phyloP scores from a whole-genome alignment of 1,140 invertebrate species.

The Brachionus calyciflorus region DNA sequence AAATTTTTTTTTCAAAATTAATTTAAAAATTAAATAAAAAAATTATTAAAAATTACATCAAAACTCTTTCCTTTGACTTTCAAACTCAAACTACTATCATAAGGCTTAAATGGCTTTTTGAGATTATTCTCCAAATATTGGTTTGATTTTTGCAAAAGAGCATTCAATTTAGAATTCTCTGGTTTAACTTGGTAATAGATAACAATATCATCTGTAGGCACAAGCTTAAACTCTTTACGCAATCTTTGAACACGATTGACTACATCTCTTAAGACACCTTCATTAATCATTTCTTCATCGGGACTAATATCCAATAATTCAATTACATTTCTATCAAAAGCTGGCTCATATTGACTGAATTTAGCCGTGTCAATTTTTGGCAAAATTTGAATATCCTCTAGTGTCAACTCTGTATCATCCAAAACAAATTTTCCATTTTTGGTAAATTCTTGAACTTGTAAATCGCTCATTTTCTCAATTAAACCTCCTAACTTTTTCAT shows the following conservation, averaged over 20 bases:
- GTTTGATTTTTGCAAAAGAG: constrained; percentile 4
- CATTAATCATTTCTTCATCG: constrained; percentile 82
- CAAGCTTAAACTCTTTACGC: constrained; percentile 73
- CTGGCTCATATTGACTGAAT: constrained; percentile 73
- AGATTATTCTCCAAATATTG: constrained; percentile 41
- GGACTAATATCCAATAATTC: constrained; percentile 65
- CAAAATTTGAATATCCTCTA: constrained; percentile 40
- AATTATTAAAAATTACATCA: constrained; percentile 15
- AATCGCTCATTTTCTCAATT: constrained; percentile 67
- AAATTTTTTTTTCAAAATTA: neutral
- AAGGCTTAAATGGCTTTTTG: constrained; percentile 33
- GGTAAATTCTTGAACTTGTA: constrained; percentile 24
- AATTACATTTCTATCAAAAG: constrained; percentile 64
- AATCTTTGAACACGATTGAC: constrained; percentile 94
- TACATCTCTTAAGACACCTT: constrained; percentile 76
- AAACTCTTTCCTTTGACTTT: constrained; percentile 9
- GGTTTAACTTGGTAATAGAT: constrained; percentile 70
- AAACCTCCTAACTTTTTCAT: constrained; percentile 81
- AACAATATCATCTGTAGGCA: constrained; percentile 83
- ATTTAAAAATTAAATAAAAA: neutral
- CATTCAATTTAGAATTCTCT: neutral
- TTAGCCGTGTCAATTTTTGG: neutral
- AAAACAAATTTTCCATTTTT: constrained; percentile 9
- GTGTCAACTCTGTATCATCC: neutral
- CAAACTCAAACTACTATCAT: neutral